Evolutionary conservation across 1,140 invertebrate species (phyloP), one percentile per base, ranked within the genome.

Genomic region (Drosophila equinoxialis): DNA sequence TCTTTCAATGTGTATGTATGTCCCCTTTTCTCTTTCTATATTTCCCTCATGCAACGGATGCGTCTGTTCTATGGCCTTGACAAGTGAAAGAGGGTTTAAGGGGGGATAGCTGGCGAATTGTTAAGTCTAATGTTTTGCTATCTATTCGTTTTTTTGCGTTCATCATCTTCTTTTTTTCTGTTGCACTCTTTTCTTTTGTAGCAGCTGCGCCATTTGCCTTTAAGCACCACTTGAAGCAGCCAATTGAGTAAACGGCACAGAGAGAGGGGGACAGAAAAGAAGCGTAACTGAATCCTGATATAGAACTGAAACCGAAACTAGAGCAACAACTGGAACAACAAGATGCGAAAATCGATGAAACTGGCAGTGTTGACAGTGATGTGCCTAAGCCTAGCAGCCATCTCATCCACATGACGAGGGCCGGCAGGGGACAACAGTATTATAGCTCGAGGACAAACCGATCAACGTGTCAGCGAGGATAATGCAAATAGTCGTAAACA

Each of bases 151-250:
- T 75, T 68, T 13, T 35, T 35, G 0, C 7, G 7, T 37, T 37
- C 30, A 30, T 30, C 30, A 30, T 60, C 55, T 67, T 39, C 11
- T 13, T 39, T 11, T 39, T 11, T 39, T 13, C 37, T 39, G 37
- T 39, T 67, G 60, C 39, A 55, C 64, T 68, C 45, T 62, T 30
- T 80, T 71, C 74, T 79, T 72, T 69, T 86, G 63, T 63, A 75
- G 69, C 74, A 61, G 55, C 54, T 62, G 71, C 68, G 57, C 65
- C 48, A 72, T 68, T 82, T 78, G 72, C 42, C 68, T 68, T 63
- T 85, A 85, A 85, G 83, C 66, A 79, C 63, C 82, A 87, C 76
- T 86, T 87, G 76, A 82, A 82, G 69, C 79, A 76, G 45, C 45
- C 45, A 51, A 51, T 51, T 51, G 45, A 51, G 45, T 23, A 20